Conservation (phyloP, 2,113 vertebrate genomes). For the Engystomops pustulosus region DNA sequence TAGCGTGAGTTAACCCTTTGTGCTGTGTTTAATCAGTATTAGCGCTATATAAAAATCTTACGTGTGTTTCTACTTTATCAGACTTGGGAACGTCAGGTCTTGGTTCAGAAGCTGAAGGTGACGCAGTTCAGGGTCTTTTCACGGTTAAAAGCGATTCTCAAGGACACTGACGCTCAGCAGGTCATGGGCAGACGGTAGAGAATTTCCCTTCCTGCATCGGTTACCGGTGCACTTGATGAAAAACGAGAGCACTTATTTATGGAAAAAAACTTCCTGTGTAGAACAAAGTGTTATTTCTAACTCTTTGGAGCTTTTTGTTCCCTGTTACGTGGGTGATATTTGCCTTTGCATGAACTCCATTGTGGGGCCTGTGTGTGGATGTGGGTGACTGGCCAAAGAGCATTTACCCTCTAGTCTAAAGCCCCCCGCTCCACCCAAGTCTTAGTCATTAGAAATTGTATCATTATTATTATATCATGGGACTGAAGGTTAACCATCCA, state of each 20-base stretch:
- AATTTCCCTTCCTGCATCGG: not conserved
- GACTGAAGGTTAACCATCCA: not conserved
- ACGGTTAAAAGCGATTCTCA: slow-evolving; percentile 80
- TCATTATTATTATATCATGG: too few relatives aligned
- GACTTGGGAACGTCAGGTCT: slow-evolving; percentile 84
- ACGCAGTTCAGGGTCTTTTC: slow-evolving; percentile 75
- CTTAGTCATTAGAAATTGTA: too few relatives aligned
- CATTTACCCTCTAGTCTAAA: not conserved
- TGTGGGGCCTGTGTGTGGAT: not conserved
- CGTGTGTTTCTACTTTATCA: slow-evolving; percentile 91
- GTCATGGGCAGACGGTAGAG: slow-evolving; percentile 5
- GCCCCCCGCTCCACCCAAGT: too few relatives aligned
- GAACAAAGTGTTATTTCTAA: slow-evolving; percentile 4
- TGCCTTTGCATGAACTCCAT: not conserved
- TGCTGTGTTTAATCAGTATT: slow-evolving; percentile 94
- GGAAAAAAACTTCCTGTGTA: not conserved
- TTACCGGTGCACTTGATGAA: not conserved
- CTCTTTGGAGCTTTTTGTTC: not conserved
- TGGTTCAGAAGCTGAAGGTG: slow-evolving; percentile 89
- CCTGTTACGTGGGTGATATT: not conserved
- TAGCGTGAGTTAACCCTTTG: slow-evolving; percentile 88
- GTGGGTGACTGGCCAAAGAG: not conserved
- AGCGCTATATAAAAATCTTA: slow-evolving; percentile 91
- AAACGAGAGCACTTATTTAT: slow-evolving; percentile 44
- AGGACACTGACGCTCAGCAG: slow-evolving; percentile 65